Base-by-base conservation (phyloP, 2,888 invertebrate genomes). In the Folsomia manolachei region DNA sequence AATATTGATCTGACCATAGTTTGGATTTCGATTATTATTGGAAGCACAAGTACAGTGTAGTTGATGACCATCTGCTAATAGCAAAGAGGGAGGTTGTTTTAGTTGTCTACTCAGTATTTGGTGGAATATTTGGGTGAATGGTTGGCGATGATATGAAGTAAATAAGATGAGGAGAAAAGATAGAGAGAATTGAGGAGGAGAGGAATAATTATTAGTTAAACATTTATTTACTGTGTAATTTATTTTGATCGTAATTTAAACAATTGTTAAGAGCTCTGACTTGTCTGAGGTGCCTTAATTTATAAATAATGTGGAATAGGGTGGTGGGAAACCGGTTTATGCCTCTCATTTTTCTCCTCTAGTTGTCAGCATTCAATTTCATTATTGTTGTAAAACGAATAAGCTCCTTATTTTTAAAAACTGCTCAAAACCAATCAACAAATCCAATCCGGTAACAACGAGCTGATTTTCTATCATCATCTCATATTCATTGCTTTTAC, bases 201-300 rank as follows among this genome's bases (percentile, higher is more conserved):
- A 78, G 74, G 71, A 71, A 74, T 81, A 81, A 81, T 81, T 79
- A 81, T 80, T 80, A 79, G 81, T 81, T 80, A 81, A 81, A 81
- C 81, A 81, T 81, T 80, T 80, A 79, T 80, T 80, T 79, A 79
- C 74, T 77, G 77, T 81, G 79, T 81, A 81, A 81, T 81, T 81
- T 81, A 81, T 81, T 81, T 81, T 78, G 78, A 81, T 80, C 78
- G 78, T 79, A 81, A 81, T 81, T 81, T 79, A 81, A 80, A 77
- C 79, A 80, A 78, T 79, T 80, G 79, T 80, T 78, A 78, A 78
- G 76, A n/a, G n/a, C n/a, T n/a, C n/a, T n/a, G n/a, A n/a, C n/a
- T n/a, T n/a, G n/a, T n/a, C n/a, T n/a, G n/a, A 78, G 79, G 79
- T 80, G 79, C 79, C 75, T 79, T 79, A 79, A 80, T 79, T 80